A percentile compares a stretch with the other conserved stretches of the same genome.
These are phyloP conservation scores for Numida meleagris DNA, from an alignment of 2,113 vertebrate species.

Conservation along the genomic window DNA sequence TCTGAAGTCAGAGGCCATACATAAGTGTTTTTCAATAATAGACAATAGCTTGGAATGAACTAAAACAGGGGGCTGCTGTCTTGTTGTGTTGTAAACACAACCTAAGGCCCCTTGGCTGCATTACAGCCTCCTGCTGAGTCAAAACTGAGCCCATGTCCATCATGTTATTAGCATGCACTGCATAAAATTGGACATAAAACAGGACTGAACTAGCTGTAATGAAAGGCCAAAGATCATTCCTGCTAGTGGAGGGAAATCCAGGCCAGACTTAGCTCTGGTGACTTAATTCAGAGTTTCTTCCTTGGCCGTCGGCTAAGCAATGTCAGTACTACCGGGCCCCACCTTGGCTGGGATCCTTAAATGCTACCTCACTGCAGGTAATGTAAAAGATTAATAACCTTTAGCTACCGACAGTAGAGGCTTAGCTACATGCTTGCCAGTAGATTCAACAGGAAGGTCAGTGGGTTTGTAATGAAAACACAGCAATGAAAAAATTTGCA, in stretches of 20 bases:
- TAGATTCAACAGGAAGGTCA: not conserved
- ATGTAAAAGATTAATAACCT: not conserved
- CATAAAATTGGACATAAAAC: not conserved
- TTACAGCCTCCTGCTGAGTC: not conserved
- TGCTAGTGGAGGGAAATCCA: not conserved
- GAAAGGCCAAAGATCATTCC: not conserved
- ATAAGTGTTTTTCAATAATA: not conserved
- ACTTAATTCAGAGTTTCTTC: not conserved
- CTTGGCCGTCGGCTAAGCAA: not conserved
- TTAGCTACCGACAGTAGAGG: not conserved
- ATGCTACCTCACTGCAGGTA: not conserved
- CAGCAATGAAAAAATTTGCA: not conserved
- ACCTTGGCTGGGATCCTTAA: not conserved
- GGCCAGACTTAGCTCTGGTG: not conserved
- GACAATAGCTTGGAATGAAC: not conserved
- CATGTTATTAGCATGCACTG: no score
- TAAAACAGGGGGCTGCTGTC: not conserved
- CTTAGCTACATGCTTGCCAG: not conserved
- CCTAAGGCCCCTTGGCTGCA: accelerated
- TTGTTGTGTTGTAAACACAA: not conserved
- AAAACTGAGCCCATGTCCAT: not conserved
- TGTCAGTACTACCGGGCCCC: not conserved
- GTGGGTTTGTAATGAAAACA: not conserved
- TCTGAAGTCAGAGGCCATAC: not conserved
- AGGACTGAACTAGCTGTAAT: not conserved